Conservation (phyloP, 2,113 vertebrate genomes). For the Lycaon pictus region DNA sequence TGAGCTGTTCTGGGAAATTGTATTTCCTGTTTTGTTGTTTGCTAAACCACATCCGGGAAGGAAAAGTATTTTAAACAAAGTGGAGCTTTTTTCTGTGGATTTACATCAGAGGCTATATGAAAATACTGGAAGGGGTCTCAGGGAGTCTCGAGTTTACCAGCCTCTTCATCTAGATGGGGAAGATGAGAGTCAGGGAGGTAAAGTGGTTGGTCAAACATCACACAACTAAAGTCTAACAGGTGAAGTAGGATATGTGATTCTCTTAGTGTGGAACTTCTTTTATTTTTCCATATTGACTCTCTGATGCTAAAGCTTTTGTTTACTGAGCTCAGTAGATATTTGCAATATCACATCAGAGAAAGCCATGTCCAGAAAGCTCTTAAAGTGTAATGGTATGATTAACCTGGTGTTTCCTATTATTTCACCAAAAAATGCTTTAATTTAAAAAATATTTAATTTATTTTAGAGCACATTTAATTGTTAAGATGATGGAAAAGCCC, state of each 20-base stretch:
- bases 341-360: neutral
- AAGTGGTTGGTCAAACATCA: neutral
- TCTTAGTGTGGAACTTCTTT: neutral
- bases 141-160: neutral
- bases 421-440: neutral
- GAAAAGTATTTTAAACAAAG: slow-evolving; percentile 28
- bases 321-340: neutral
- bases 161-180: neutral
- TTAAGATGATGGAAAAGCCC: neutral
- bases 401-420: neutral
- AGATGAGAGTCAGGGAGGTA: neutral
- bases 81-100: neutral
- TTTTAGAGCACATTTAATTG: neutral
- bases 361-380: neutral
- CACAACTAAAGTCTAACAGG: neutral
- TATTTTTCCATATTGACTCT: neutral
- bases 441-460: slow-evolving; percentile 40
- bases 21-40: neutral
- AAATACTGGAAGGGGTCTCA: neutral
- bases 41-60: neutral
- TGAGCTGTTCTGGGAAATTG: neutral
- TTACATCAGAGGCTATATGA: neutral
- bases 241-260: neutral
- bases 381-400: neutral
- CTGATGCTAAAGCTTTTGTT: slow-evolving; percentile 26